phyloP scores from a whole-genome alignment of 2,113 vertebrate species.

The Noturus placidus region DNA sequence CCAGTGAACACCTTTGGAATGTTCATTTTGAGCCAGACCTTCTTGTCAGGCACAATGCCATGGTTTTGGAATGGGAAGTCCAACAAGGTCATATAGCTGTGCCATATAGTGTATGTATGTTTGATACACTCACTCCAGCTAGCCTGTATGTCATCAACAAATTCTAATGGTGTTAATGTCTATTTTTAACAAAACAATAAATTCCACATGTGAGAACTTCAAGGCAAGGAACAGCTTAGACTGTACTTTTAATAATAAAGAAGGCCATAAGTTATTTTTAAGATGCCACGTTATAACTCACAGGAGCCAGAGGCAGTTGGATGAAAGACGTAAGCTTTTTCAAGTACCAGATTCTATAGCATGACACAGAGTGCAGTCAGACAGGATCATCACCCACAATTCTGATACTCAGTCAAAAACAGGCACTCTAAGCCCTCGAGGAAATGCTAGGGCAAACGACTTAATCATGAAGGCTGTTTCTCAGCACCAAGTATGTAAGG shows the following conservation, averaged over 20 bases:
- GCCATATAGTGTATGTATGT: no score
- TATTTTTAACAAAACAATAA: not conserved
- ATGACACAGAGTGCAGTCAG: not conserved
- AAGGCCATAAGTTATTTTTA: not conserved
- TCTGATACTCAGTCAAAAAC: not conserved
- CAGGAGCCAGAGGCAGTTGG: not conserved
- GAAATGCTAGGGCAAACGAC: not conserved
- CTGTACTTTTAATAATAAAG: not conserved
- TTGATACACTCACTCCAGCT: no score
- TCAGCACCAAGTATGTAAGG: not conserved
- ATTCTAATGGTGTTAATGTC: no score
- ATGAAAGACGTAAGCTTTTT: not conserved
- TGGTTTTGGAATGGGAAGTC: not conserved
- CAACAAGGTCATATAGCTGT: not conserved
- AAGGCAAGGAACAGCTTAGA: not conserved
- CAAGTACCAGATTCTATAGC: not conserved
- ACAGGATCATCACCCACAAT: not conserved
- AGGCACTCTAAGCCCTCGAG: not conserved
- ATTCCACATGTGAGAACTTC: not conserved
- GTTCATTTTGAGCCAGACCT: not conserved
- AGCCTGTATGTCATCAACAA: no score
- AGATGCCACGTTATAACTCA: not conserved
- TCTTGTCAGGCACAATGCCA: not conserved
- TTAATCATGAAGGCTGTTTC: slow-evolving; percentile 13
- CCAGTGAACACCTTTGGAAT: not conserved